A percentile compares a stretch with the other conserved stretches of the same genome.
Conservation (phyloP, 2,113 vertebrate species). For the Mus musculus region GRCm39 chr7:111350501-111351000, state of each 20-base stretch:
- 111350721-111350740: background rate
- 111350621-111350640: background rate
- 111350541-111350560: background rate
- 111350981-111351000: background rate
- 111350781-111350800: background rate
- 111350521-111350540: background rate
- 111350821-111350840: background rate
- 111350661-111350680: background rate
- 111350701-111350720: background rate
- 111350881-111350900: background rate
- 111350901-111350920: slow-evolving; percentile 10
- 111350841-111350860: background rate
- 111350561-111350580: background rate
- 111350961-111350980: background rate
- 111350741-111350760: background rate
- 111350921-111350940: background rate
- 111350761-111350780: background rate
- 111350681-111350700: background rate
- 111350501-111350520: background rate
- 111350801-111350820: background rate
- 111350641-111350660: background rate
- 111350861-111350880: background rate
- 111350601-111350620: background rate
- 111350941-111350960: background rate
- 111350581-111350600: background rate